A percentile compares a stretch with the other conserved stretches of the same genome.
These are phyloP conservation scores for Bugula neritina DNA, from an alignment of 2,888 invertebrate species.

Conservation along the genomic window DNA sequence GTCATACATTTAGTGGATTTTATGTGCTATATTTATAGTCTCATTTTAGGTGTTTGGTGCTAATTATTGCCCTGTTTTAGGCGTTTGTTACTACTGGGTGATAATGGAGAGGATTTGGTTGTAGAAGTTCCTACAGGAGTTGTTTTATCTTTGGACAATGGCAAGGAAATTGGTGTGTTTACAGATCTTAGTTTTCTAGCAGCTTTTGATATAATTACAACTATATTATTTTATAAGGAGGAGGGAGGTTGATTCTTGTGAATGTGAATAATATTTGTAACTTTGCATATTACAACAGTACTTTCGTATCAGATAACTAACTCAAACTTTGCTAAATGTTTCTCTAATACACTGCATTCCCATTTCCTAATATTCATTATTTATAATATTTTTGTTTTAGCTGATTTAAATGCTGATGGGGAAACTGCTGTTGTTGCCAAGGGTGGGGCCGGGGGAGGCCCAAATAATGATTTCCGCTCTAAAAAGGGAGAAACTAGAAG, in stretches of 20 bases:
- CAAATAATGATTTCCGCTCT: conserved; percentile 71
- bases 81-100: conserved; percentile 56
- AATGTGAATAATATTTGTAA: too few relatives aligned
- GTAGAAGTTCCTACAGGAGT: conserved; percentile 79
- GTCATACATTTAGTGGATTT: too few relatives aligned
- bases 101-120: conserved; percentile 64
- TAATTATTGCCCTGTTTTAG: conserved; percentile 56
- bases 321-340: too few relatives aligned
- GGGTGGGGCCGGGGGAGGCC: conserved; percentile 71
- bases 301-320: too few relatives aligned
- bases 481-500: conserved; percentile 65
- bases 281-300: too few relatives aligned
- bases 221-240: too few relatives aligned
- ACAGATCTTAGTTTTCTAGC: too few relatives aligned
- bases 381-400: conserved; percentile 21
- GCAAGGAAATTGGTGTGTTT: conserved; percentile 60
- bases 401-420: conserved; percentile 32
- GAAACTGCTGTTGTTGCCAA: conserved; percentile 41
- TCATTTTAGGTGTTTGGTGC: not conserved
- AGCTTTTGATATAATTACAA: too few relatives aligned
- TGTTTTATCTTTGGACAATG: conserved; percentile 65
- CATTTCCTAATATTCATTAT: too few relatives aligned
- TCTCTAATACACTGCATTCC: too few relatives aligned
- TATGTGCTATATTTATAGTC: too few relatives aligned
- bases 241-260: too few relatives aligned